phyloP scores from a whole-genome alignment of 2,888 invertebrate species.

The Ptilodon capucinus region DNA sequence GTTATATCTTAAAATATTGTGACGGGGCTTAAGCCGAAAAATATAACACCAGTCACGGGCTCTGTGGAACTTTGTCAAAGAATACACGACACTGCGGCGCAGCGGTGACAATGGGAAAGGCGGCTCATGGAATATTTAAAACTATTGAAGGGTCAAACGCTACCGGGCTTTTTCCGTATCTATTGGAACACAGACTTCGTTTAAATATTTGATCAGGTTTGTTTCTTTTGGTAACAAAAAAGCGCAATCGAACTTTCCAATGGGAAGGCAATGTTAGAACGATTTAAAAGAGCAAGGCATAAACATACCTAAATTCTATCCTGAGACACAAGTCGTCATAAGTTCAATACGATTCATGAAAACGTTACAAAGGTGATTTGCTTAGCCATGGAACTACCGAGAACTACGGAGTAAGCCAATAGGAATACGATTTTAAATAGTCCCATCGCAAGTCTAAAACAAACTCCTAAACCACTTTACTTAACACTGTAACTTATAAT shows the following conservation, averaged over 20 bases:
- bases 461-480: constrained; percentile 25
- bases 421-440: not conserved
- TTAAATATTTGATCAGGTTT: constrained; percentile 22
- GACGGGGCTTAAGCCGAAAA: constrained; percentile 59
- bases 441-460: constrained; percentile 11
- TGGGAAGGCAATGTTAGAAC: too few relatives aligned
- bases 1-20: constrained; percentile 27
- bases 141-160: constrained; percentile 28
- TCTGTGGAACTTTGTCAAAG: constrained; percentile 41
- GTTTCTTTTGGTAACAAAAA: not conserved
- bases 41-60: constrained; percentile 64
- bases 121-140: constrained; percentile 31
- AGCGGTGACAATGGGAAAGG: constrained; percentile 39
- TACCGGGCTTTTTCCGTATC: constrained; percentile 16
- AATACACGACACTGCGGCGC: constrained; percentile 26
- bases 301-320: too few relatives aligned
- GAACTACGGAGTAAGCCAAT: too few relatives aligned
- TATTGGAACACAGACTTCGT: constrained; percentile 10
- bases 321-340: too few relatives aligned
- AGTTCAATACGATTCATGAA: too few relatives aligned
- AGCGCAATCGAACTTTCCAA: not conserved
- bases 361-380: too few relatives aligned
- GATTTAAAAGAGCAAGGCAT: too few relatives aligned
- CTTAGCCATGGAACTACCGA: too few relatives aligned
- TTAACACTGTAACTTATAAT: constrained; percentile 12